These are phyloP conservation scores for Colletes gigas DNA, from an alignment of 1,140 invertebrate genomes.

Conservation along the genomic window DNA sequence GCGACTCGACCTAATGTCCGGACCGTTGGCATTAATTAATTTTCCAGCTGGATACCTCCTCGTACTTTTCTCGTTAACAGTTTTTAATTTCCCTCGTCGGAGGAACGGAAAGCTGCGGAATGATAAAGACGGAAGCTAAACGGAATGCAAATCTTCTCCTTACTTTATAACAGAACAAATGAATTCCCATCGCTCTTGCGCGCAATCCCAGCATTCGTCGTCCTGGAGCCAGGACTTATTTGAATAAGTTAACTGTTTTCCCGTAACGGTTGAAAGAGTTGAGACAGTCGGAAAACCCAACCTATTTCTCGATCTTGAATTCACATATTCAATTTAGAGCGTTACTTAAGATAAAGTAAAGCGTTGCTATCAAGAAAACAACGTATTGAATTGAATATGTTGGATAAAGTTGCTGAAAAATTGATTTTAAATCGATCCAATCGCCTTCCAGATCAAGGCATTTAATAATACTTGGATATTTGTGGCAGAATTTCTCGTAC, in stretches of 20 bases:
- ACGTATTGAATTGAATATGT: too few species aligned
- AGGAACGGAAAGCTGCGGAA: neutral
- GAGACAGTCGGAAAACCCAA: neutral
- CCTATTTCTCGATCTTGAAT: neutral
- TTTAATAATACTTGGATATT: too few species aligned
- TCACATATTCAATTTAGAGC: neutral
- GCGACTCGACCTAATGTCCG: neutral
- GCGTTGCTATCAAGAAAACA: too few species aligned
- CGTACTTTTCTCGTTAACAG: slow-evolving; percentile 6
- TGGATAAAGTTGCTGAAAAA: too few species aligned
- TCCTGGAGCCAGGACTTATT: neutral
- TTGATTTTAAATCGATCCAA: too few species aligned
- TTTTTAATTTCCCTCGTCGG: neutral
- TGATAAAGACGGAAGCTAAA: neutral
- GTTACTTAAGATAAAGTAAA: neutral
- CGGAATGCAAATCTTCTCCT: slow-evolving; percentile 5
- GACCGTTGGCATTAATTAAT: neutral
- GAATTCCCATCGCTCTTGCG: slow-evolving; percentile 5
- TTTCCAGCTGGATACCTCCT: neutral
- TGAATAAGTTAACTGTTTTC: slow-evolving; percentile 10
- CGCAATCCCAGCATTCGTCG: neutral
- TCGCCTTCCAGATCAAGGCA: too few species aligned
- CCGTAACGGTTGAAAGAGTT: neutral
- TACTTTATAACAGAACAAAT: neutral
- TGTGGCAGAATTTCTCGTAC: too few species aligned